A percentile compares a stretch with the other conserved stretches of the same genome.
Evolutionary conservation across 53 echinoderm and acorn worm species (phyloP).

Genomic region (Holothuria leucospilota): DNA sequence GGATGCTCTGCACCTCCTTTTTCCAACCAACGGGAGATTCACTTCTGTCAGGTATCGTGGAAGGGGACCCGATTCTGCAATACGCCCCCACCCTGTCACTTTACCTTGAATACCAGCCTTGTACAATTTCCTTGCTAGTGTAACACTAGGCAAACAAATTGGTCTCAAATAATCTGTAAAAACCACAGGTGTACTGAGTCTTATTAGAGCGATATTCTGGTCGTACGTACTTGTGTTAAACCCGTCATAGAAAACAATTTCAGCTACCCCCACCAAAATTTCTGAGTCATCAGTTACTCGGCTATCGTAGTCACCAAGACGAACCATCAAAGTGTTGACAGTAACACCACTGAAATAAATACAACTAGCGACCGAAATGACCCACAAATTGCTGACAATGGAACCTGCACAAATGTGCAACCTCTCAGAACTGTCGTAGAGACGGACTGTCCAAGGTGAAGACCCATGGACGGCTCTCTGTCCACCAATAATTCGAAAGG

Average conservation of each 20-base stretch:
- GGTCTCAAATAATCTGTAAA: slow-evolving; percentile 75
- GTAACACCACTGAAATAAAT: slow-evolving; percentile 13
- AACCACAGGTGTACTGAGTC: slow-evolving; percentile 47
- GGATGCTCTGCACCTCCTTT: slow-evolving; percentile 54
- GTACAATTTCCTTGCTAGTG: slow-evolving; percentile 38
- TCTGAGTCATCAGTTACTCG: slow-evolving; percentile 55
- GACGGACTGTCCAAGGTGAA: slow-evolving; percentile 81
- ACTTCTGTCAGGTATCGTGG: slow-evolving; percentile 72
- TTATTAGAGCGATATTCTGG: slow-evolving; percentile 78
- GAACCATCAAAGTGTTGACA: slow-evolving; percentile 44
- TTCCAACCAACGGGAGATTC: slow-evolving; percentile 62
- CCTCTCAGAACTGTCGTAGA: slow-evolving; percentile 30
- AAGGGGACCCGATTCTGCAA: slow-evolving; percentile 66
- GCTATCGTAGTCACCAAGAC: slow-evolving; percentile 77
- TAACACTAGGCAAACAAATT: slow-evolving; percentile 69
- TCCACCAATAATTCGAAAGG: slow-evolving; percentile 16
- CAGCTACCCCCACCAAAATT: slow-evolving; percentile 32
- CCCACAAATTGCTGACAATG: slow-evolving; percentile 73
- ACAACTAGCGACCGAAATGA: slow-evolving; percentile 77
- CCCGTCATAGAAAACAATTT: slow-evolving; percentile 47
- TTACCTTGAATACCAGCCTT: slow-evolving; percentile 42
- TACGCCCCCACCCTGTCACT: slow-evolving; percentile 75
- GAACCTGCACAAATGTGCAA: slow-evolving; percentile 67
- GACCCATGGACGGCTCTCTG: slow-evolving; percentile 64
- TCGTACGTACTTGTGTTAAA: slow-evolving; percentile 57